Evolutionary conservation across 2,888 invertebrate species (phyloP).

Genomic region (Dusona sp.): DNA sequence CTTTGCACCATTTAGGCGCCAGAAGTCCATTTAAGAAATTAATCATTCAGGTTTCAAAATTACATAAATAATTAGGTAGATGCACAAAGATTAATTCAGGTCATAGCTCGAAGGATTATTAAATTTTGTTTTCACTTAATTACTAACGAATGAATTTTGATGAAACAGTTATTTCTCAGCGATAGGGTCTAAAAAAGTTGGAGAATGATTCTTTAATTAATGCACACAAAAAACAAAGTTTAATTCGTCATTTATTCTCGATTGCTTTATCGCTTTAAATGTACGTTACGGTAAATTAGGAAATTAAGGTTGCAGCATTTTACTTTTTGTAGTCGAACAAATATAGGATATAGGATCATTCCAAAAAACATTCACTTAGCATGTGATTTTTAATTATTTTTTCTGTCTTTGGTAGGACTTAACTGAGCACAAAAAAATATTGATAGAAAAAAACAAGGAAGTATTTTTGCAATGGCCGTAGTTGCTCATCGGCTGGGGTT

Average conservation of each 20-base stretch:
- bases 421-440: not conserved
- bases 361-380: not conserved
- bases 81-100: too few species aligned
- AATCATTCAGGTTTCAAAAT: too few species aligned
- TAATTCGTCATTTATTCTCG: not conserved
- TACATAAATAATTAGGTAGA: too few species aligned
- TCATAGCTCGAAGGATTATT: too few species aligned
- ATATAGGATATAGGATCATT: not conserved
- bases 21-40: too few species aligned
- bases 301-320: not conserved
- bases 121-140: too few species aligned
- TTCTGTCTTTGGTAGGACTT: not conserved
- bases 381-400: not conserved
- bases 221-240: not conserved
- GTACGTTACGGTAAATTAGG: not conserved
- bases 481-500: too few species aligned
- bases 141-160: not conserved
- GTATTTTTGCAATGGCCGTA: not conserved
- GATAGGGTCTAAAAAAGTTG: not conserved
- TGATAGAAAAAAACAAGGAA: not conserved
- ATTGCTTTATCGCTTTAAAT: not conserved
- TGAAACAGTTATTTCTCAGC: not conserved
- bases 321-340: not conserved
- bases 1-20: not conserved
- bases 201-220: not conserved